Percentiles rank a stretch among this genome's conserved stretches.
Conservation (phyloP, 1,140 invertebrate genomes). For the Mactra quadrangularis region DNA sequence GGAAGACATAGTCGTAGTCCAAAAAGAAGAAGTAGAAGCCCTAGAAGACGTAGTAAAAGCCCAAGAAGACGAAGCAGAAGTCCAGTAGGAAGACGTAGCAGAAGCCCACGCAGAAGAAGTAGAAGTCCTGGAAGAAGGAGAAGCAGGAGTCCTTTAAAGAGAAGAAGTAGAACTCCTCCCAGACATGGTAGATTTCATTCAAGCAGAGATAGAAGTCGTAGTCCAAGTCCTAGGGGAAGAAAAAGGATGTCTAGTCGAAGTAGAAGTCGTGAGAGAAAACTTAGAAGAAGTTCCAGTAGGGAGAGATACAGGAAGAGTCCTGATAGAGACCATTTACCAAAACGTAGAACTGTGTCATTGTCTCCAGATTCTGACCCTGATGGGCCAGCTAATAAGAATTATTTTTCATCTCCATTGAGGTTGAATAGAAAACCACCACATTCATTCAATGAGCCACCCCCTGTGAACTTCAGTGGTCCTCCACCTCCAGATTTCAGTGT, state of each 20-base stretch:
- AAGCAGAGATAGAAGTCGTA: conserved; percentile 27
- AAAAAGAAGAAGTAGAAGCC: conserved; percentile 22
- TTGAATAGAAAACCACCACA: conserved; percentile 22
- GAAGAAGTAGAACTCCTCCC: conserved; percentile 30
- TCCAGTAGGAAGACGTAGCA: conserved; percentile 27
- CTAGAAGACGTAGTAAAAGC: conserved; percentile 10
- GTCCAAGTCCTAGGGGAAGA: conserved; percentile 40
- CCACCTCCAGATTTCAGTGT: neutral
- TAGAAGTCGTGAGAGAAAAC: conserved; percentile 36
- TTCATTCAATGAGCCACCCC: conserved; percentile 19
- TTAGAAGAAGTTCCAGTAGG: conserved; percentile 23
- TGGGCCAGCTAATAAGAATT: conserved; percentile 57
- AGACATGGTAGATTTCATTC: neutral
- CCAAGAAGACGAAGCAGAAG: conserved; percentile 21
- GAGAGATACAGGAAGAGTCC: conserved; percentile 12
- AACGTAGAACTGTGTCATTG: conserved; percentile 17
- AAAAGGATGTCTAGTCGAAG: conserved; percentile 40
- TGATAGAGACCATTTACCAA: conserved; percentile 2
- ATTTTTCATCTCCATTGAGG: conserved; percentile 26
- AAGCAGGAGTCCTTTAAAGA: neutral
- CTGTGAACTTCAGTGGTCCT: neutral
- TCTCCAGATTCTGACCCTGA: conserved; percentile 54
- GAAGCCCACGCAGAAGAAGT: conserved; percentile 25
- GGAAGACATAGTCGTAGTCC: conserved; percentile 12
- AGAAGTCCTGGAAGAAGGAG: conserved; percentile 6